Evolutionary conservation across 2,888 invertebrate genomes (phyloP).

Genomic region (Ceramica pisi): DNA sequence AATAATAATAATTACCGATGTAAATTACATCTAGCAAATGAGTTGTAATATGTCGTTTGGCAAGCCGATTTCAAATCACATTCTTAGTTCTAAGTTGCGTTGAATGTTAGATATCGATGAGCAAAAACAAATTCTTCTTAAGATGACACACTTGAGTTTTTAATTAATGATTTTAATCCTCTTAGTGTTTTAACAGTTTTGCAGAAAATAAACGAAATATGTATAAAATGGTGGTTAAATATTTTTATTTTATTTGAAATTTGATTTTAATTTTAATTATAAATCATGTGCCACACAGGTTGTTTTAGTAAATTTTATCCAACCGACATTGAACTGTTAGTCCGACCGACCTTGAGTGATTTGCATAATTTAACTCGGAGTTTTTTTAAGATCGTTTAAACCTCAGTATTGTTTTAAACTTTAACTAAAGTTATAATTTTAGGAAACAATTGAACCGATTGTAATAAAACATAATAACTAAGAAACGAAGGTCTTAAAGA

Average conservation of each 20-base stretch:
- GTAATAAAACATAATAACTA: too few relatives aligned
- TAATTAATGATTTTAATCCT: background rate
- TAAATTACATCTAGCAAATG: too few relatives aligned
- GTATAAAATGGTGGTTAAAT: background rate
- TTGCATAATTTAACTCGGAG: conserved; percentile 11
- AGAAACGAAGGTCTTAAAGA: too few relatives aligned
- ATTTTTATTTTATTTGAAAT: background rate
- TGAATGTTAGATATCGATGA: background rate
- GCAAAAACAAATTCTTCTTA: too few relatives aligned
- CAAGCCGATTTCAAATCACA: background rate
- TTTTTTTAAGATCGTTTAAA: background rate
- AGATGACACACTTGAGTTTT: too few relatives aligned
- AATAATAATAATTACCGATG: too few relatives aligned
- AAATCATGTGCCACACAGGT: background rate
- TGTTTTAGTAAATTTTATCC: background rate
- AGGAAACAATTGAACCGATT: too few relatives aligned
- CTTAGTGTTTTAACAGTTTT: background rate
- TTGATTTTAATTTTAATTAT: background rate
- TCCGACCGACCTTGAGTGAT: conserved; percentile 13
- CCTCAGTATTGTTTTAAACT: background rate
- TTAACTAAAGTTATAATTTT: too few relatives aligned
- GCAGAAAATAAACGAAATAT: background rate
- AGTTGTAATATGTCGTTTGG: background rate
- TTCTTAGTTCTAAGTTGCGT: background rate
- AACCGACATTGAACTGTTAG: conserved; percentile 26